Base-by-base conservation (phyloP, 2,888 invertebrate species). In the Meta bourneti region DNA sequence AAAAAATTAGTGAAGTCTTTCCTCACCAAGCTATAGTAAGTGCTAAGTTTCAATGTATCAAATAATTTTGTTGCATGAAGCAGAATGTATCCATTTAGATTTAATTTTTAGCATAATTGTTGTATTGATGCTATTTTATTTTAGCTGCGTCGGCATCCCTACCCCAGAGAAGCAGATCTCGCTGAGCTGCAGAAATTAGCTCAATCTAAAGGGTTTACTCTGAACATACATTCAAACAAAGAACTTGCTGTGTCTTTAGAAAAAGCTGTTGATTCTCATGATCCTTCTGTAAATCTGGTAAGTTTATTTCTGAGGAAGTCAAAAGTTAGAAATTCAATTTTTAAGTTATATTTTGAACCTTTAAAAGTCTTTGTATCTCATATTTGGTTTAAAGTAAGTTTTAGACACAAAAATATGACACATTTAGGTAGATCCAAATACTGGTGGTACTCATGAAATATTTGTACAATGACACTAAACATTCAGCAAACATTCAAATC, bases 121-220 rank as follows among this genome's bases (percentile, higher is more conserved):
- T n/a, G 6, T 9, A 49, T 20, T 34, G 11, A 6, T n/a, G 19
- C 20, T 20, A 48, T 69, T 86, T 70, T 90, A 86, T 70, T 92
- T 49, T 84, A 95, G 94, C 89, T 95, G 70, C 93, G 95, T 49
- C 94, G 94, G 82, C 95, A 95, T 93, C 95, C 95, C 0, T 92
- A 94, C 77, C 95, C 95, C 0, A 93, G 94, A 85, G 94, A 94
- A 89, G 94, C 94, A 19, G 94, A 95, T 93, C 95, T 95, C 93
- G 93, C 93, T 13, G 94, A 94, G 86, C 93, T 95, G 61, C 93
- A 93, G 16, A 93, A 94, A 74, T 94, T 94, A 94, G 95, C 95
- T 11, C 86, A 93, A 61, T 93, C 94, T 0, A 94, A 94, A 92
- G 94, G 94, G 0, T 95, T 94, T 93, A 71, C 89, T 11, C 94